A percentile compares a stretch with the other conserved stretches of the same genome.
Evolutionary conservation across 2,888 invertebrate genomes (phyloP).

Genomic region (Ophion obscuratus): DNA sequence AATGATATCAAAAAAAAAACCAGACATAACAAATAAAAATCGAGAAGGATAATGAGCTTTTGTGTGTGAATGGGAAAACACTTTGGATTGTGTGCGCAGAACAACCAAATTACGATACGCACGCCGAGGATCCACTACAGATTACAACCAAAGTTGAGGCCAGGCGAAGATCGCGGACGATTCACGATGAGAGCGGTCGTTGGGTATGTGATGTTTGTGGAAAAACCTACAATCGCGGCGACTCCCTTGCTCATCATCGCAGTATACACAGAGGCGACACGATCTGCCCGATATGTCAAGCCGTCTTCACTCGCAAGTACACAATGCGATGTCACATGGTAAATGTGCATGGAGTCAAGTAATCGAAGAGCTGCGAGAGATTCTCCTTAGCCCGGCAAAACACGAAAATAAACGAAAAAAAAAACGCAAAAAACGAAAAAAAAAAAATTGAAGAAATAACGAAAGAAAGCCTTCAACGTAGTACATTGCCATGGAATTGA

Average conservation of each 20-base stretch:
- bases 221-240: slow-evolving; percentile 83
- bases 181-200: slow-evolving; percentile 81
- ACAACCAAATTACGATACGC: slow-evolving; percentile 76
- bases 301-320: slow-evolving; percentile 83
- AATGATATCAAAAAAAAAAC: slow-evolving; percentile 44
- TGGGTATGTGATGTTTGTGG: slow-evolving; percentile 84
- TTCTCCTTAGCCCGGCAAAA: slow-evolving; percentile 22
- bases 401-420: slow-evolving; percentile 17
- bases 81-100: slow-evolving; percentile 84
- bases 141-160: slow-evolving; percentile 67
- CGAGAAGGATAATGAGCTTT: slow-evolving; percentile 72
- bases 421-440: slow-evolving; percentile 22
- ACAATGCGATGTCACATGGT: slow-evolving; percentile 83
- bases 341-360: slow-evolving; percentile 82
- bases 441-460: slow-evolving; percentile 14
- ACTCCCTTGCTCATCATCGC: slow-evolving; percentile 83
- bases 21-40: slow-evolving; percentile 61
- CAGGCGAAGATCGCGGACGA: slow-evolving; percentile 80
- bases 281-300: slow-evolving; percentile 83
- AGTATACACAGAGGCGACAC: slow-evolving; percentile 84
- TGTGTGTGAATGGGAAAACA: slow-evolving; percentile 81
- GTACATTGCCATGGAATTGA: slow-evolving; percentile 68
- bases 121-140: slow-evolving; percentile 77
- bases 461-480: slow-evolving; percentile 41
- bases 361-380: slow-evolving; percentile 61